Conservation (phyloP, 1,140 invertebrate species). For the Scaptodrosophila lebanonensis region DNA sequence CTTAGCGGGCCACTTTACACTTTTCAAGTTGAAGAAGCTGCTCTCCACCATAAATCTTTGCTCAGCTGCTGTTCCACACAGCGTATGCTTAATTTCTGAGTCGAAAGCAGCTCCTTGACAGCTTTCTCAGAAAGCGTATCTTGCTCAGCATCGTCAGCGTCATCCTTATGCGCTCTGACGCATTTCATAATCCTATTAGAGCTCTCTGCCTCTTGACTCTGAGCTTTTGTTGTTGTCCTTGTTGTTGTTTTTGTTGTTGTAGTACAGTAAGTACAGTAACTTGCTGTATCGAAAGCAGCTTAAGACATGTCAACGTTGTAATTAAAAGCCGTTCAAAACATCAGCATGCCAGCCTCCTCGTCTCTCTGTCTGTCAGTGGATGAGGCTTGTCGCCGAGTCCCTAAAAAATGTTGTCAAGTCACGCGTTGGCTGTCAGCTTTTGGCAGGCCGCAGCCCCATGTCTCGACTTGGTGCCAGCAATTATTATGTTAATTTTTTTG, state of each 20-base stretch:
- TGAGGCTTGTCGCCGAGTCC: too few relatives aligned
- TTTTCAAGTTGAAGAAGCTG: constrained; percentile 4
- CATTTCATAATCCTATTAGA: constrained; percentile 60
- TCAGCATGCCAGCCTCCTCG: constrained; percentile 19
- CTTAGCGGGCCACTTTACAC: constrained; percentile 25
- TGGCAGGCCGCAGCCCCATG: not conserved
- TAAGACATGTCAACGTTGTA: constrained; percentile 70
- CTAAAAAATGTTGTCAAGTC: constrained; percentile 56
- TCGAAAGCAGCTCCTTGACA: not conserved
- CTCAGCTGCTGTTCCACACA: too few relatives aligned
- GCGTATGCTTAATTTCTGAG: constrained; percentile 54
- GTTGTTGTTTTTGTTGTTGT: too few relatives aligned
- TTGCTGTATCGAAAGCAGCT: constrained; percentile 63
- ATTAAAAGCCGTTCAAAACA: constrained; percentile 72
- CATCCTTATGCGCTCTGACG: constrained; percentile 1
- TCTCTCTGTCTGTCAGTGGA: constrained; percentile 4
- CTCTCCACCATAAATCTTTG: constrained; percentile 26
- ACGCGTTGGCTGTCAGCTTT: constrained; percentile 63
- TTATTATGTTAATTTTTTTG: constrained; percentile 65
- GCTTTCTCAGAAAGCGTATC: not conserved
- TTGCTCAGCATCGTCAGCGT: constrained; percentile 27
- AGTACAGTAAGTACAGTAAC: too few relatives aligned
- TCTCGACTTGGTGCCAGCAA: constrained; percentile 32
- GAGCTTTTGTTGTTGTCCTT: too few relatives aligned
- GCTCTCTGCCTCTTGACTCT: constrained; percentile 15